These are phyloP conservation scores for Chouioia cunea DNA, from an alignment of 2,888 invertebrate species.

Conservation along the genomic window DNA sequence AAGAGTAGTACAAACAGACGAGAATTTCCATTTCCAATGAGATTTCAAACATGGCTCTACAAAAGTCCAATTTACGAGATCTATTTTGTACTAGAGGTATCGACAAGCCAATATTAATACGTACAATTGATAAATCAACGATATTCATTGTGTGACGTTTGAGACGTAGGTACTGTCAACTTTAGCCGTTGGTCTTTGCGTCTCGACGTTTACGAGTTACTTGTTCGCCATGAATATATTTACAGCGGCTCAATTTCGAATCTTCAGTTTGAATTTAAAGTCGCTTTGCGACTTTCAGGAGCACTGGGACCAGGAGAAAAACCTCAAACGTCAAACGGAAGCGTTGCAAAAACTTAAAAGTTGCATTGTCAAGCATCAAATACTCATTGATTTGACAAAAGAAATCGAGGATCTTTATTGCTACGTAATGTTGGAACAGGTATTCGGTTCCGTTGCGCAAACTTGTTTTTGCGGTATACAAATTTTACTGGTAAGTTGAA, in stretches of 20 bases:
- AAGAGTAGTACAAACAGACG: slow-evolving; percentile 46
- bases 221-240: slow-evolving; percentile 43
- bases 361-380: slow-evolving; percentile 39
- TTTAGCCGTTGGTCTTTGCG: background rate
- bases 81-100: slow-evolving; percentile 46
- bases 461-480: slow-evolving; percentile 49
- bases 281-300: slow-evolving; percentile 25
- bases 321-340: background rate
- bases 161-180: slow-evolving; percentile 16
- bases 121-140: background rate
- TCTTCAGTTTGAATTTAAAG: slow-evolving; percentile 39
- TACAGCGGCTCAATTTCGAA: slow-evolving; percentile 45
- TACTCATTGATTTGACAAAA: slow-evolving; percentile 46
- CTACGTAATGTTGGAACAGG: slow-evolving; percentile 47
- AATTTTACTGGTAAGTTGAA: slow-evolving; percentile 48
- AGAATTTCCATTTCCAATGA: slow-evolving; percentile 48
- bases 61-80: slow-evolving; percentile 48
- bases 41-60: slow-evolving; percentile 45
- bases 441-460: slow-evolving; percentile 48
- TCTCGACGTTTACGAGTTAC: slow-evolving; percentile 33
- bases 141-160: too few species aligned
- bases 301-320: background rate
- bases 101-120: background rate
- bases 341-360: slow-evolving; percentile 28
- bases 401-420: slow-evolving; percentile 46